phyloP scores from a whole-genome alignment of 92 coral and sea anemone species.

The Zoanthus solanderi region DNA sequence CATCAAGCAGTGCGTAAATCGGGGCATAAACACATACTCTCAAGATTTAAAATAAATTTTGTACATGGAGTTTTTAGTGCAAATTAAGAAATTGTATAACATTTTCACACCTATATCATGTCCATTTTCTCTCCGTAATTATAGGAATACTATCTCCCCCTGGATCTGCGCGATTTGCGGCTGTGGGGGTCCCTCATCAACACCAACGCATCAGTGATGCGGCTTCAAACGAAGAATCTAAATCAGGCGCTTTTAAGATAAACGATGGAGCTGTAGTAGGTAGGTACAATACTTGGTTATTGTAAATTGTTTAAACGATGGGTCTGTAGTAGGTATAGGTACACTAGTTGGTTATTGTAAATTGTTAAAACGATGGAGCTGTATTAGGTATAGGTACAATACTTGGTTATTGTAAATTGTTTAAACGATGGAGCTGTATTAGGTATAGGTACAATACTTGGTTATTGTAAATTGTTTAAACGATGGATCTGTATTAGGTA shows the following conservation, averaged over 20 bases:
- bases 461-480: neutral
- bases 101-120: too few species aligned
- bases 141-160: neutral
- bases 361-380: neutral
- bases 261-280: slow-evolving; percentile 37
- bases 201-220: slow-evolving; percentile 3
- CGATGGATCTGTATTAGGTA: slow-evolving; percentile 1
- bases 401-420: too few species aligned
- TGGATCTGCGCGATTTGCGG: slow-evolving; percentile 16
- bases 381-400: slow-evolving; percentile 11
- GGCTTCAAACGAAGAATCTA: neutral
- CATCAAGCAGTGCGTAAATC: too few species aligned
- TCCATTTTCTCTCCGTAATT: too few species aligned
- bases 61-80: too few species aligned
- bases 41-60: too few species aligned
- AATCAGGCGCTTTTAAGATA: slow-evolving; percentile 44
- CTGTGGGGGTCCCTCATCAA: slow-evolving; percentile 25
- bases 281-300: neutral
- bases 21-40: too few species aligned
- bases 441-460: neutral
- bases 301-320: neutral
- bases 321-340: neutral
- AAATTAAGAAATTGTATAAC: neutral
- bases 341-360: too few species aligned
- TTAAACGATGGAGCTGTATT: neutral